Conservation (phyloP, 2,113 vertebrate genomes). For the Vicugna pacos region DNA sequence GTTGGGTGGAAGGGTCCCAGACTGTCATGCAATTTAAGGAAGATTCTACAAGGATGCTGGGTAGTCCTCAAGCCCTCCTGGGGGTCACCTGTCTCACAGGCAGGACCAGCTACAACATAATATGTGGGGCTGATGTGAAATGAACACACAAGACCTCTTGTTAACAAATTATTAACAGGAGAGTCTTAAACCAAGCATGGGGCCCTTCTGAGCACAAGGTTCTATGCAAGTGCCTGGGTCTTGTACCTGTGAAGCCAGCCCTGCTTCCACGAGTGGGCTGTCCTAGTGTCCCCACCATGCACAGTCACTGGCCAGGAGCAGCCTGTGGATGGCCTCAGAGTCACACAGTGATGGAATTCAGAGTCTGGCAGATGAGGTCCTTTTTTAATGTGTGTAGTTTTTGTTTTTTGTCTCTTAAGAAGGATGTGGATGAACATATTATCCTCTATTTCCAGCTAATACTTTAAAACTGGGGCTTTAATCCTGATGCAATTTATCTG, state of each 20-base stretch:
- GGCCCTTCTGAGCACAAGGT: background rate
- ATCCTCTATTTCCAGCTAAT: background rate
- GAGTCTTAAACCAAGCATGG: fast-evolving
- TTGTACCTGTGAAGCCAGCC: too few relatives aligned
- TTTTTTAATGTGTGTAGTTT: background rate
- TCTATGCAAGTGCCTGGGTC: background rate
- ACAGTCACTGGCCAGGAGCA: background rate
- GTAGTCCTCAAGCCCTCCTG: background rate
- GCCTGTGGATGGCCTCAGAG: background rate
- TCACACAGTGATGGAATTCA: background rate
- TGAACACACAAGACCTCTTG: background rate
- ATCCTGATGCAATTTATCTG: background rate
- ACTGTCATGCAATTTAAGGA: background rate
- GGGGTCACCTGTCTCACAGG: background rate
- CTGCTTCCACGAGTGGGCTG: background rate
- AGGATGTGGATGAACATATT: background rate
- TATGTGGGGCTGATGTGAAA: background rate
- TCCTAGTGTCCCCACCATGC: background rate
- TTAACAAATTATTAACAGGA: background rate
- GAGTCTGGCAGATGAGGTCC: background rate
- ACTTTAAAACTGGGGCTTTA: background rate
- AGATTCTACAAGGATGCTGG: background rate
- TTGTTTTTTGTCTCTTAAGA: slow-evolving; percentile 5
- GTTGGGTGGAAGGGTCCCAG: background rate
- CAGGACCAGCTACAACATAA: background rate